These are phyloP conservation scores for Danio albolineatus DNA, from an alignment of 2,797 vertebrate species.

Conservation along the genomic window DNA sequence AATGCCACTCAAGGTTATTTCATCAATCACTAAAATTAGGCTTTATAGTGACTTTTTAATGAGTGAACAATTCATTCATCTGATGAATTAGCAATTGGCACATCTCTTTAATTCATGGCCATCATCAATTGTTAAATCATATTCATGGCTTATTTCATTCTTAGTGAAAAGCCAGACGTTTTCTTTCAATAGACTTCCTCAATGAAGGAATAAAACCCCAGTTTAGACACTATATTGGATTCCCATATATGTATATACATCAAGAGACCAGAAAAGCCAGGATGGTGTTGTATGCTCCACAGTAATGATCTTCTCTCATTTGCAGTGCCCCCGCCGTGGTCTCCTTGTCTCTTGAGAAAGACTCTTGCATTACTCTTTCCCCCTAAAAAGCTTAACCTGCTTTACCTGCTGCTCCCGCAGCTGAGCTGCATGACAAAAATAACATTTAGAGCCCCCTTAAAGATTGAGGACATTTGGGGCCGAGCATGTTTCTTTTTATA, in stretches of 20 bases:
- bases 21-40: conserved; percentile 5
- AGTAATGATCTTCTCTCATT: conserved; percentile 58
- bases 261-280: conserved; percentile 27
- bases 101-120: conserved; percentile 8
- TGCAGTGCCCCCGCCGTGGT: conserved; percentile 42
- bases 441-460: conserved; percentile 1
- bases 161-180: background rate
- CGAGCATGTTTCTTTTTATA: background rate
- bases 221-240: conserved; percentile 8
- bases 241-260: conserved; percentile 14
- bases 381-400: conserved; percentile 40
- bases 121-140: conserved; percentile 10
- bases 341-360: conserved; percentile 35
- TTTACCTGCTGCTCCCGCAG: conserved; percentile 31
- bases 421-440: conserved; percentile 25
- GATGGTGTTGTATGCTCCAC: conserved; percentile 40
- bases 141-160: conserved; percentile 7
- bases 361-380: conserved; percentile 34
- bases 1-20: background rate
- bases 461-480: background rate
- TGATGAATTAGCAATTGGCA: conserved; percentile 1
- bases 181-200: background rate
- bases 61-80: conserved; percentile 14
- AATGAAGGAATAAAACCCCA: conserved; percentile 8
- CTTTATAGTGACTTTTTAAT: conserved; percentile 27